Percentiles rank a stretch among this genome's conserved stretches.
Evolutionary conservation across 2,888 invertebrate species (phyloP).

Genomic region (Campoplex capitator): DNA sequence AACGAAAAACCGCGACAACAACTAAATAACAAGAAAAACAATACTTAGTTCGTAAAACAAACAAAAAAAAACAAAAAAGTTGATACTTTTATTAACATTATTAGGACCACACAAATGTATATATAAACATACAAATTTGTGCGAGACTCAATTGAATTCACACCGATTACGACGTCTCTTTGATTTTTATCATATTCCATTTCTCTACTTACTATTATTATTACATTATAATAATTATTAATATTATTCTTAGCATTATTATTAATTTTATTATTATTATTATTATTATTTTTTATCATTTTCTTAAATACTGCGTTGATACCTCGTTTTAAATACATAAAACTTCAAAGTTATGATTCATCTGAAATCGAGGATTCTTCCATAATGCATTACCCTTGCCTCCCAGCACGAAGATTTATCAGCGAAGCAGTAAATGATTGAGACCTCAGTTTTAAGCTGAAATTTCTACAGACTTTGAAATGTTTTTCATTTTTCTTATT

Average conservation of each 20-base stretch:
- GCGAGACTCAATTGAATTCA: conserved; percentile 48
- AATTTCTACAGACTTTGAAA: conserved; percentile 27
- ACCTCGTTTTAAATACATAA: conserved; percentile 8
- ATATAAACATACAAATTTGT: conserved; percentile 38
- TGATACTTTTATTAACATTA: conserved; percentile 30
- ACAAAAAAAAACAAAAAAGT: conserved; percentile 17
- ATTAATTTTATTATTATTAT: not conserved
- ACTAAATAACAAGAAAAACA: conserved; percentile 11
- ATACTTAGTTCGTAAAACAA: conserved; percentile 26
- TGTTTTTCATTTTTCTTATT: conserved; percentile 34
- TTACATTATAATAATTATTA: not conserved
- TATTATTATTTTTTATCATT: conserved; percentile 5
- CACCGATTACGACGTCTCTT: conserved; percentile 42
- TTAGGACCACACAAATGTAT: conserved; percentile 45
- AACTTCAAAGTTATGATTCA: conserved; percentile 1
- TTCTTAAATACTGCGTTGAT: conserved; percentile 27
- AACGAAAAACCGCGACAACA: conserved; percentile 24
- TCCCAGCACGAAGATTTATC: conserved; percentile 43
- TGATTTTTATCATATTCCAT: conserved; percentile 34
- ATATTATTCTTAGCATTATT: not conserved
- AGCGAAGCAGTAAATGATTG: conserved; percentile 65
- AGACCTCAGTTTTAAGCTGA: conserved; percentile 42
- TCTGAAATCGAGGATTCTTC: conserved; percentile 5
- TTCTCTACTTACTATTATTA: conserved; percentile 29
- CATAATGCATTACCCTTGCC: conserved; percentile 15